Evolutionary conservation across 2,888 invertebrate genomes (phyloP).

Genomic region (Lacanobia oleracea): DNA sequence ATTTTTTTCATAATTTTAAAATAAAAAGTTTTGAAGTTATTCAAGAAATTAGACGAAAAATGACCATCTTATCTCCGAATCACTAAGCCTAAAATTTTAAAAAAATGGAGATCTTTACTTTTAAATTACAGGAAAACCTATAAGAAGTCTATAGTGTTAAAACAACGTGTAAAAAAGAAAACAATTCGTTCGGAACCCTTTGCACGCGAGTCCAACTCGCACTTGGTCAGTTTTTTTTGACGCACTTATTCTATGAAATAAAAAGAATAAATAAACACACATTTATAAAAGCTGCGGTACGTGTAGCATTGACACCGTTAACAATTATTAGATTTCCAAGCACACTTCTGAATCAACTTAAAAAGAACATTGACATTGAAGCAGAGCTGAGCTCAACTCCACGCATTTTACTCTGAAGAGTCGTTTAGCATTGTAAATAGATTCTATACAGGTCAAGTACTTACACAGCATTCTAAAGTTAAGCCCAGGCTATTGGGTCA

Average conservation of each 20-base stretch:
- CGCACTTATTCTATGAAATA: not conserved
- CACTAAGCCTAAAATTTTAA: too few species aligned
- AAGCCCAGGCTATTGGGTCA: constrained; percentile 54
- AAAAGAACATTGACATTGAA: constrained; percentile 53
- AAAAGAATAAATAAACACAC: not conserved
- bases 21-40: too few species aligned
- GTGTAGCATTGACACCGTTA: not conserved
- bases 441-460: constrained; percentile 59
- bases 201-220: too few species aligned
- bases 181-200: too few species aligned
- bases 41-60: too few species aligned
- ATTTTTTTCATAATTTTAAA: too few species aligned
- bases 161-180: too few species aligned
- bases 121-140: too few species aligned
- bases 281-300: not conserved
- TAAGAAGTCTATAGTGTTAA: too few species aligned
- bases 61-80: too few species aligned
- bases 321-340: constrained; percentile 13
- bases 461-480: constrained; percentile 48
- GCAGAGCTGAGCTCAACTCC: constrained; percentile 6
- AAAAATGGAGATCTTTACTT: too few species aligned
- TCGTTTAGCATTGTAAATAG: constrained; percentile 55
- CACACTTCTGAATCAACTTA: constrained; percentile 28
- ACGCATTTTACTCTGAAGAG: constrained; percentile 39
- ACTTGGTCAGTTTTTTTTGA: too few species aligned